Conservation (phyloP, 1,140 invertebrate genomes). For the Drosophila lacteicornis region DNA sequence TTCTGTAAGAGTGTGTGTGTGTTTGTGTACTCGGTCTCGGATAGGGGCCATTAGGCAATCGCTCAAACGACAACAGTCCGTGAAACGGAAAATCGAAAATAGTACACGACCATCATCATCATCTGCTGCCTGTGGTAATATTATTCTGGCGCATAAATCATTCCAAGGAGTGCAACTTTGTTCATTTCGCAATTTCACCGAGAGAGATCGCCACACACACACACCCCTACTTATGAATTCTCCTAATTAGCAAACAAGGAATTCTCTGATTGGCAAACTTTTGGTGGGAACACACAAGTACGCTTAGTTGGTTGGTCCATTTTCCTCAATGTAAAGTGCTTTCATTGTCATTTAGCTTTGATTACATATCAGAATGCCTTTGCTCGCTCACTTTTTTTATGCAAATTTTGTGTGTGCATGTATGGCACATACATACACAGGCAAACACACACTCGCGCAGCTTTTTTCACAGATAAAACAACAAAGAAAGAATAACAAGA, state of each 20-base stretch:
- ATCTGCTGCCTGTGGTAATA: constrained; percentile 33
- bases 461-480: constrained; percentile 74
- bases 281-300: constrained; percentile 23
- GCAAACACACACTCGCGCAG: constrained; percentile 49
- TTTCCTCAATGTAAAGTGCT: constrained; percentile 25
- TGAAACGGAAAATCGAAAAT: constrained; percentile 56
- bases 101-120: constrained; percentile 41
- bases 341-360: constrained; percentile 53
- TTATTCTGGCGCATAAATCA: constrained; percentile 42
- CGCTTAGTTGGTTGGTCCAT: constrained; percentile 6
- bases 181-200: constrained; percentile 26
- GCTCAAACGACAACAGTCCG: constrained; percentile 58
- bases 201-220: constrained; percentile 12
- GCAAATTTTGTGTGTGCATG: constrained; percentile 67
- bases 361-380: constrained; percentile 46
- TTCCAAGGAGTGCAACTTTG: constrained; percentile 46
- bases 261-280: constrained; percentile 21
- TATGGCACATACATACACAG: constrained; percentile 48
- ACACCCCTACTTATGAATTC: not conserved
- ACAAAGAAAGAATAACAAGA: constrained; percentile 77
- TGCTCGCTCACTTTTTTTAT: constrained; percentile 51
- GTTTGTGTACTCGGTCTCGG: constrained; percentile 9
- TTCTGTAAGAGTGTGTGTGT: constrained; percentile 4
- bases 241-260: constrained; percentile 16
- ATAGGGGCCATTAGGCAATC: constrained; percentile 46